Base-by-base conservation (phyloP, 2,888 invertebrate species). In the Spisula solida region DNA sequence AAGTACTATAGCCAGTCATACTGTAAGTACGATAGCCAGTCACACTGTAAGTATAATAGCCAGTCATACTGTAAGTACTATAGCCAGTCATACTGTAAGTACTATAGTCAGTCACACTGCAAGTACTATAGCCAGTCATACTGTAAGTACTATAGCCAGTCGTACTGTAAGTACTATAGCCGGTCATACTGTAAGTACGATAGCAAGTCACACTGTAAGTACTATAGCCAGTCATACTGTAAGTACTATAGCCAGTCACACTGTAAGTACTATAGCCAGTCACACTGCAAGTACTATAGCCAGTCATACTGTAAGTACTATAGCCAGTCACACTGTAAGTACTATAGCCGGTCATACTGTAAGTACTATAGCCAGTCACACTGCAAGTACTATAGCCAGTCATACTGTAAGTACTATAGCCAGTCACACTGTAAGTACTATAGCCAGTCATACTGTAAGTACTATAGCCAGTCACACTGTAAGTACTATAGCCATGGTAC, bases 291-390 rank as follows among this genome's bases (percentile, higher is more conserved):
- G n/a, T 0, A 96, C 96, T 10, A 94, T 96, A 48, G 96, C 96
- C 75, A 96, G 96, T 94, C 96, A 96, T 90, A 96, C 96, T 34
- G 96, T 96, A 92, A 93, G 95, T 95, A 47, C 29, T 31, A 6
- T 80, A 12, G 80, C 1, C 48, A 41, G 41, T 41, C 41, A 41
- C n/a, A n/a, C n/a, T n/a, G n/a, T n/a, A n/a, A n/a, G n/a, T 0
- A 96, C 96, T 10, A 94, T 96, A 48, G 96, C 96, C 75, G 96
- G 96, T 94, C 96, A 96, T 90, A 96, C 96, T 34, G 96, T 96
- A 92, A 93, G 95, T 95, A 47, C 29, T 31, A 6, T 80, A 12
- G 80, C 1, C 48, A 41, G 41, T 41, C 41, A 41, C n/a, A n/a
- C n/a, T n/a, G n/a, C n/a, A n/a, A n/a, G n/a, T 0, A 96, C 96